Evolutionary conservation across 2,113 vertebrate genomes (phyloP), one percentile per base, ranked within the genome.

Genomic region (Hippocampus mohnikei): DNA sequence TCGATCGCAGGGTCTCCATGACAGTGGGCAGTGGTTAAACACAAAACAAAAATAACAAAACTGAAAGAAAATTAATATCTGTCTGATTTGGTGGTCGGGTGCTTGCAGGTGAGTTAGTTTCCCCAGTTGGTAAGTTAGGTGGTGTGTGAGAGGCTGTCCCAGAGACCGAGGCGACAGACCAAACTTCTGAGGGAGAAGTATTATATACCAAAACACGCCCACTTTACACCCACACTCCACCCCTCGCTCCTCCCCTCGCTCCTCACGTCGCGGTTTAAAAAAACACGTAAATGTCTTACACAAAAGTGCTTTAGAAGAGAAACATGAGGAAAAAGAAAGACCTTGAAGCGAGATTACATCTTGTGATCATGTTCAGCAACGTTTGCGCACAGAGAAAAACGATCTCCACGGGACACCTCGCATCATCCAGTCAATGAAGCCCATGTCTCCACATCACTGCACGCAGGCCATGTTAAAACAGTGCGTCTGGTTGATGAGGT

Each of bases 131-230:
- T 88, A 82, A 78, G 81, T 85, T 84, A 84, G 85, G 78, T 88
- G 86, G 79, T 90, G 87, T 88, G 89, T 91, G 83, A 92, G 85
- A 91, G 81, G 91, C 91, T 93, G 92, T 92, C 91, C 91, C 91
- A 90, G 89, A 88, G 89, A 90, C 85, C 78, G 93, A 65, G 92
- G 92, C 91, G 92, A 94, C 93, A 93, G 92, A 83, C 92, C 91
- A 92, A 93, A 93, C 77, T 93, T 93, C 87, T 88, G 78, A 88
- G 90, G 70, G 90, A 88, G 81, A 89, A 88, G 77, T 85, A 78
- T 91, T 94, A 87, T 94, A 94, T 94, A 94, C 80, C 77, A 82
- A 86, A 88, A 87, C 90, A 91, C 92, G 91, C 91, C 92, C 90
- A 65, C 88, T 89, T 88, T 33, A 68, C 73, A 80, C 73, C 82